Conservation (phyloP, 2,888 invertebrate genomes). For the Caenorhabditis sp. region DNA sequence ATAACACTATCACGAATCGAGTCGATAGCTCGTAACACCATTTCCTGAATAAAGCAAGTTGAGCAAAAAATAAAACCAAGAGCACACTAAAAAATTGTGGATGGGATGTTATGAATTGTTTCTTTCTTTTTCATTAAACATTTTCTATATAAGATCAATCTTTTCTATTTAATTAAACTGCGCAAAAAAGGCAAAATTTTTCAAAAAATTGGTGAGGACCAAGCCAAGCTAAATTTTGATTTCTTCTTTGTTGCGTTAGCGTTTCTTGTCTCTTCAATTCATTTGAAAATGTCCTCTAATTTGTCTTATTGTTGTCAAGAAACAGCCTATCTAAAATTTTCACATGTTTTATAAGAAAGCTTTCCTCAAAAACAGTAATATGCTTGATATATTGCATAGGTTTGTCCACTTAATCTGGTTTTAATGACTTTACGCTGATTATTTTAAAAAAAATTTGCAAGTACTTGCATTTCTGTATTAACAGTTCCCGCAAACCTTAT, state of each 20-base stretch:
- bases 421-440: too few species aligned
- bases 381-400: too few species aligned
- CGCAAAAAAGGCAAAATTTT: neutral
- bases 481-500: too few species aligned
- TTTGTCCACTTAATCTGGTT: too few species aligned
- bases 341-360: neutral
- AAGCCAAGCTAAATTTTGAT: neutral
- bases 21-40: conserved; percentile 73
- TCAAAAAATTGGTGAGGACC: neutral
- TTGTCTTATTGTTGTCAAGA: neutral
- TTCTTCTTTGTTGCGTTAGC: neutral
- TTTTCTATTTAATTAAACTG: too few species aligned
- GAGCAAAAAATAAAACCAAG: conserved; percentile 25
- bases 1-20: conserved; percentile 70
- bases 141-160: too few species aligned
- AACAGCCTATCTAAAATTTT: conserved; percentile 10
- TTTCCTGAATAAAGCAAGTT: conserved; percentile 67
- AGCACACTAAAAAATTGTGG: too few species aligned
- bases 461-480: too few species aligned
- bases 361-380: neutral
- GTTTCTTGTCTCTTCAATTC: neutral
- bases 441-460: too few species aligned
- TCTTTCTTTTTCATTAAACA: too few species aligned
- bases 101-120: too few species aligned
- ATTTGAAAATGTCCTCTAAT: neutral